Base-by-base conservation (phyloP, 2,888 invertebrate genomes). In the Aquatica leii region DNA sequence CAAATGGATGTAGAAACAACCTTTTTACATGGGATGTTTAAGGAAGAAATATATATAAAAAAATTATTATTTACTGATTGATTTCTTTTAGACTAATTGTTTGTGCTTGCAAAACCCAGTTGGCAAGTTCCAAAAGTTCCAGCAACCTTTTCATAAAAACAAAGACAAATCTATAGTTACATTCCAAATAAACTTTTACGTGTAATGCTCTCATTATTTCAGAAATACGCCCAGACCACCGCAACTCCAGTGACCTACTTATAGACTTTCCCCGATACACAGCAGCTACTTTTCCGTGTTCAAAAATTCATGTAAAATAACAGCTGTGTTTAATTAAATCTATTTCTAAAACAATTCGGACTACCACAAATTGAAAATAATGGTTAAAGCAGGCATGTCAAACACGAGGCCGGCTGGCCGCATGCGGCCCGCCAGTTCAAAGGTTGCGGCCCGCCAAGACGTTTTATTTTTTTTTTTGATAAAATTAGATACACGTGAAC, bases 241-340 rank as follows among this genome's bases (percentile, higher is more conserved):
- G 52, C 52, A 31, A 34, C 18, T 52, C 34, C 17, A 35, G 17
- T 24, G n/a, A 49, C 49, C 62, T 56, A 11, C 51, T 48, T 51
- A 65, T 56, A 17, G 15, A 18, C 41, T 65, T 51, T 31, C 65
- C 65, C 15, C 8, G 37, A 51, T 64, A 64, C 31, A 60, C 18
- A 17, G 59, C 55, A 49, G 41, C 40, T 9, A 54, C 40, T 55
- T 40, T 48, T 43, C 59, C 52, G 18, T 43, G 48, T 37, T 11
- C 17, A 59, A 64, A 31, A 55, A 64, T 55, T 50, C 50, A 35
- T 63, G 54, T 20, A 63, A 11, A 53, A 54, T 59, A 34, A 51
- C 15, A 12, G 34, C 14, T 34, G 12, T 34, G 31, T 51, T 51
- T 51, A 34, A 51, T 51, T 51, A 51, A 14, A 51, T 51, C 50